These are phyloP conservation scores for Furcifer pardalis DNA, from an alignment of 2,797 vertebrate species.

Conservation along the genomic window DNA sequence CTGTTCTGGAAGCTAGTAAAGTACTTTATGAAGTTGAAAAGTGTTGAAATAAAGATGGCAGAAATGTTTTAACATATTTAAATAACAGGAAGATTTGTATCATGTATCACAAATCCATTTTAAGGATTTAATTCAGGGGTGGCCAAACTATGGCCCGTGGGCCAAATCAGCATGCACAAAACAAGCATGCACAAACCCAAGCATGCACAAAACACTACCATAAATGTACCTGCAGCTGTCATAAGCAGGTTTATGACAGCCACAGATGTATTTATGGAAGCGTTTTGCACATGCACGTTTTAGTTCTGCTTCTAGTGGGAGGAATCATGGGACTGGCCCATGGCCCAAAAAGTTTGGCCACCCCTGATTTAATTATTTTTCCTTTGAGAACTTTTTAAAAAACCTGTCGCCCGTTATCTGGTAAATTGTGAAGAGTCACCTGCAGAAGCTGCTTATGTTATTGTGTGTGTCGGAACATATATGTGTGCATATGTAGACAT, in stretches of 20 bases:
- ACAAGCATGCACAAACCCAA: too few species aligned
- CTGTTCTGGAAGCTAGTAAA: constrained; percentile 57
- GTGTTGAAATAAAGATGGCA: constrained; percentile 49
- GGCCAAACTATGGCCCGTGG: too few species aligned
- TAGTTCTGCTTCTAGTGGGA: too few species aligned
- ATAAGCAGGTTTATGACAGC: too few species aligned
- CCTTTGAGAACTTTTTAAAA: constrained; percentile 10
- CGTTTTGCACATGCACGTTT: too few species aligned
- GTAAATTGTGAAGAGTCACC: constrained; percentile 57
- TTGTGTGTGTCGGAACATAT: constrained; percentile 22
- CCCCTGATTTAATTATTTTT: too few species aligned
- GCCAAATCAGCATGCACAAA: too few species aligned
- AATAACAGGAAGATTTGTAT: constrained; percentile 46
- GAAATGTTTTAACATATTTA: constrained; percentile 54
- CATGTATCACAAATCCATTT: constrained; percentile 24
- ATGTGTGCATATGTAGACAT: neutral
- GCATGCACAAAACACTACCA: too few species aligned
- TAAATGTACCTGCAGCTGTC: too few species aligned
- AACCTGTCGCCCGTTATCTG: constrained; percentile 56
- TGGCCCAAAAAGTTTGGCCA: too few species aligned
- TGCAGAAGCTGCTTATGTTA: constrained; percentile 66
- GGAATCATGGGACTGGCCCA: too few species aligned
- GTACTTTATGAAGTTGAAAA: constrained; percentile 55
- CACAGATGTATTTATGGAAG: too few species aligned
- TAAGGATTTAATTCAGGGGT: constrained; percentile 44